Evolutionary conservation across 2,888 invertebrate species (phyloP).

Genomic region (Oscheius sp.): DNA sequence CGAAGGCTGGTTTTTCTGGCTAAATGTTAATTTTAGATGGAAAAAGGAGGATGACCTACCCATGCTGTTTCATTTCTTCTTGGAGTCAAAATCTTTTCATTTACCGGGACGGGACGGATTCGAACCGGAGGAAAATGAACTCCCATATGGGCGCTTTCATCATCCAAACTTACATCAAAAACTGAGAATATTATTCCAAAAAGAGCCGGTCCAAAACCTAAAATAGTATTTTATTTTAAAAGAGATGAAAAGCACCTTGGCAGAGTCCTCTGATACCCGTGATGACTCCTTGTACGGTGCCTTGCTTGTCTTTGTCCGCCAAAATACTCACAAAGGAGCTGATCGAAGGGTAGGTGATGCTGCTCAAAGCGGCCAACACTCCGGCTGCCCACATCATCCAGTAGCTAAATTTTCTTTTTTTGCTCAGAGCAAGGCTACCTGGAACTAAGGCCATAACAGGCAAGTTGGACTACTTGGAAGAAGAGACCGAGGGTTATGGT

Average conservation of each 20-base stretch:
- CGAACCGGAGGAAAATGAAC: slow-evolving; percentile 35
- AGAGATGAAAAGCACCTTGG: slow-evolving; percentile 77
- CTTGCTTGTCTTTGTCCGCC: slow-evolving; percentile 96
- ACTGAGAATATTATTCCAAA: slow-evolving; percentile 97
- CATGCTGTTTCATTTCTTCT: slow-evolving; percentile 51
- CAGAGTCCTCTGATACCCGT: slow-evolving; percentile 98
- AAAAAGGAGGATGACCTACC: slow-evolving; percentile 21
- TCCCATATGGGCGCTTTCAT: slow-evolving; percentile 63
- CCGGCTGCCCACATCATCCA: slow-evolving; percentile 99
- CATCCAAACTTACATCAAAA: slow-evolving; percentile 94
- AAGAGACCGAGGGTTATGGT: slow-evolving; percentile 95
- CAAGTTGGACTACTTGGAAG: slow-evolving; percentile 94
- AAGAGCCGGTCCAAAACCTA: slow-evolving; percentile 89
- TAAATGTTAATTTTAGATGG: slow-evolving; percentile 8
- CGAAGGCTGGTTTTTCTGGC: slow-evolving; percentile 55
- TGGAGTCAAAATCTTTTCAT: slow-evolving; percentile 50
- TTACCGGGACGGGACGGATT: slow-evolving; percentile 34
- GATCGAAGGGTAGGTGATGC: slow-evolving; percentile 97
- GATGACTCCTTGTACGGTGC: slow-evolving; percentile 94
- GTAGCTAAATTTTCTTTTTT: slow-evolving; percentile 17
- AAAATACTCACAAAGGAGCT: slow-evolving; percentile 97
- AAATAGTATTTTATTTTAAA: not conserved
- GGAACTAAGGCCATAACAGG: slow-evolving; percentile 76
- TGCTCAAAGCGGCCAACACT: slow-evolving; percentile 90
- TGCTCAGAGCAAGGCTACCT: slow-evolving; percentile 36